Percentiles rank a stretch among this genome's conserved stretches.
These are phyloP conservation scores for Hippasteria phrygiana DNA, from an alignment of 53 echinoderm and acorn worm species.

Conservation along the genomic window DNA sequence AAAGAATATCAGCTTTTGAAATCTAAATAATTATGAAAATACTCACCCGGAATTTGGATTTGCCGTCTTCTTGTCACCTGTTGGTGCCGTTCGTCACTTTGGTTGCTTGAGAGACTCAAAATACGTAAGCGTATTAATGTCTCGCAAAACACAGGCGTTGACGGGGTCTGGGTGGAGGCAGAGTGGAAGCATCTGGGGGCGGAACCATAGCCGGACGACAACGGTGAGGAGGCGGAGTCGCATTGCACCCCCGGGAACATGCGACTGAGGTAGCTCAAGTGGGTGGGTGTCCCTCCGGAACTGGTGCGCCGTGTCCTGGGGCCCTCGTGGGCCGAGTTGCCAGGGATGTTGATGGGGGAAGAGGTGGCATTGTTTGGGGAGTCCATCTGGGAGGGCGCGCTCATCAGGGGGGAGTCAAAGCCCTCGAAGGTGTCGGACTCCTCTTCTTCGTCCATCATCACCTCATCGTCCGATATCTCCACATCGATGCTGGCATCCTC, in stretches of 20 bases:
- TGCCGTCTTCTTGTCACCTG: slow-evolving; percentile 9
- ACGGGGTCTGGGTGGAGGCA: slow-evolving; percentile 51
- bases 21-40: too few species aligned
- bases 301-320: not conserved
- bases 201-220: slow-evolving; percentile 66
- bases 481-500: slow-evolving; percentile 34
- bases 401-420: slow-evolving; percentile 47
- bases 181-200: slow-evolving; percentile 40
- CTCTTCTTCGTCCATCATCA: slow-evolving; percentile 47
- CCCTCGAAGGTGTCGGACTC: slow-evolving; percentile 27
- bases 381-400: slow-evolving; percentile 13
- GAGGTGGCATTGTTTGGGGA: slow-evolving; percentile 57
- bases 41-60: slow-evolving; percentile 39
- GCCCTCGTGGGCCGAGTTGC: slow-evolving; percentile 41
- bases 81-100: slow-evolving; percentile 8
- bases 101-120: slow-evolving; percentile 4
- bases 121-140: slow-evolving; percentile 36
- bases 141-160: slow-evolving; percentile 53
- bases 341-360: slow-evolving; percentile 64
- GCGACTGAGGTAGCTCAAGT: slow-evolving; percentile 51
- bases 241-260: slow-evolving; percentile 56
- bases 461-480: slow-evolving; percentile 50
- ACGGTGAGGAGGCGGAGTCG: slow-evolving; percentile 58
- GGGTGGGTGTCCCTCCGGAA: slow-evolving; percentile 45
- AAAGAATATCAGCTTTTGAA: too few species aligned